Conservation (phyloP, 2,888 invertebrate genomes). For the Candidula unifasciata region DNA sequence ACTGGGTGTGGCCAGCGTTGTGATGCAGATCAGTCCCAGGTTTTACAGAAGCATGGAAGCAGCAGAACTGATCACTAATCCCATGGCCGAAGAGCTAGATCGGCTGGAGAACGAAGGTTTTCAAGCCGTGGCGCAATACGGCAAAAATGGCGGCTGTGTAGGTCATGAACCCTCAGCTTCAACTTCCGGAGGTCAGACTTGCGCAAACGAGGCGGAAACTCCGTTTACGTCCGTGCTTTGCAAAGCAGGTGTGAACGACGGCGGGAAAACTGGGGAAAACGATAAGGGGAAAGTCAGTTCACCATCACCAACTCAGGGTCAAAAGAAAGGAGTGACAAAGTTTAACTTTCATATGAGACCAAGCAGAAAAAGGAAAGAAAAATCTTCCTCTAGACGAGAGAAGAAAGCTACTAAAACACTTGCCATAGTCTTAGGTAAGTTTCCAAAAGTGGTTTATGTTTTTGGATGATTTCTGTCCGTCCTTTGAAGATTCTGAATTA, state of each 20-base stretch:
- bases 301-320: slow-evolving; percentile 31
- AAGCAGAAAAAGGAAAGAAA: slow-evolving; percentile 86
- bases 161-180: slow-evolving; percentile 43
- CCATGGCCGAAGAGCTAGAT: slow-evolving; percentile 82
- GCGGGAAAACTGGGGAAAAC: slow-evolving; percentile 2
- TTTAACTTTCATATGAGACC: slow-evolving; percentile 81
- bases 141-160: slow-evolving; percentile 39
- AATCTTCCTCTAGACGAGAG: slow-evolving; percentile 81
- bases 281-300: slow-evolving; percentile 35
- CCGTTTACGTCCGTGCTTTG: slow-evolving; percentile 57
- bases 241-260: not conserved
- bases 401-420: slow-evolving; percentile 98
- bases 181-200: slow-evolving; percentile 33
- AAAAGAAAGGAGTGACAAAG: slow-evolving; percentile 74
- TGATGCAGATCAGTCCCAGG: slow-evolving; percentile 41
- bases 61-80: slow-evolving; percentile 92
- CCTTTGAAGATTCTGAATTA: no score
- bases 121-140: slow-evolving; percentile 10
- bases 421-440: slow-evolving; percentile 97
- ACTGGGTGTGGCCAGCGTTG: slow-evolving; percentile 25
- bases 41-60: slow-evolving; percentile 82
- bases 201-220: slow-evolving; percentile 62
- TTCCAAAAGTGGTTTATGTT: not conserved
- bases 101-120: slow-evolving; percentile 51
- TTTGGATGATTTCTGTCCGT: no score